Percentiles rank a stretch among this genome's conserved stretches.
phyloP scores from a whole-genome alignment of 2,888 invertebrate species.

The Drosophila sordidula region DNA sequence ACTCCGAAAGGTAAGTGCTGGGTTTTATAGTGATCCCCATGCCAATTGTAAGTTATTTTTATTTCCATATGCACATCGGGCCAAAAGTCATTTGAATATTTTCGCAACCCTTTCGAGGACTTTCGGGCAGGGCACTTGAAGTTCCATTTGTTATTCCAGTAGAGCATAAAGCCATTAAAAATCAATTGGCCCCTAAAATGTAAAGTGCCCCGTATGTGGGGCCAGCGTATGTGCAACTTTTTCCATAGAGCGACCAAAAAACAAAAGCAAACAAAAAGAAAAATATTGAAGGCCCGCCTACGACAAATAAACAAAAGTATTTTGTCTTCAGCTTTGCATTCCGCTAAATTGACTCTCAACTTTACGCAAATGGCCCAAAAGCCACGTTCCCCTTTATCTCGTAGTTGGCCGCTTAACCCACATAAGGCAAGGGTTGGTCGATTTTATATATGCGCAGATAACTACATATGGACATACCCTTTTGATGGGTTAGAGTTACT shows the following conservation, averaged over 20 bases:
- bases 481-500: conserved; percentile 14
- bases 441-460: conserved; percentile 17
- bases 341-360: conserved; percentile 70
- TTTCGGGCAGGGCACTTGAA: conserved; percentile 27
- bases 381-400: conserved; percentile 9
- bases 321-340: conserved; percentile 51
- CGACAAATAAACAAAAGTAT: conserved; percentile 45
- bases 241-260: conserved; percentile 1
- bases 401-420: neutral
- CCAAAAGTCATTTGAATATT: conserved; percentile 53
- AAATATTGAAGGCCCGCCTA: conserved; percentile 25
- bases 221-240: conserved; percentile 18
- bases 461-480: conserved; percentile 32
- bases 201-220: conserved; percentile 47
- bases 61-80: conserved; percentile 13
- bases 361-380: conserved; percentile 49
- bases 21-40: no score
- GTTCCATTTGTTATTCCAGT: conserved; percentile 52
- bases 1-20: neutral
- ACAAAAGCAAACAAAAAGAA: neutral
- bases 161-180: conserved; percentile 67
- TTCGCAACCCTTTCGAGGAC: conserved; percentile 30
- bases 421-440: neutral
- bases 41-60: conserved; percentile 5
- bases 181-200: conserved; percentile 67